These are phyloP conservation scores for Tiliqua scincoides DNA, from an alignment of 2,113 vertebrate genomes.

Conservation along the genomic window DNA sequence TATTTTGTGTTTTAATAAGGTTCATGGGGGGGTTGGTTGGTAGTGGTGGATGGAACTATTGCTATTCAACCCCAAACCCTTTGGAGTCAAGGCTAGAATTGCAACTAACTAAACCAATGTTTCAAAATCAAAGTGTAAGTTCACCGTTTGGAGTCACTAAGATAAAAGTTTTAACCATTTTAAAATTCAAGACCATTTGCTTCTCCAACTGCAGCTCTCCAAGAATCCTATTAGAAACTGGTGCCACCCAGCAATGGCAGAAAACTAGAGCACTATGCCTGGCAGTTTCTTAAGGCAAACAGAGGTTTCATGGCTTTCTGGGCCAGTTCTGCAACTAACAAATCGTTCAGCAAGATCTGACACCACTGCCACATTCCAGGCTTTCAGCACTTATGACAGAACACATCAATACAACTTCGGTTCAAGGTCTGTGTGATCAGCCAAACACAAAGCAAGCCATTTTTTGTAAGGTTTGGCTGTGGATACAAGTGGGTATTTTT, in stretches of 20 bases:
- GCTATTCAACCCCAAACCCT: not conserved
- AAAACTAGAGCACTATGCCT: not conserved
- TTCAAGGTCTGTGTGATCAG: constrained; percentile 17
- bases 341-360: not conserved
- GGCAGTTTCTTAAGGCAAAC: not conserved
- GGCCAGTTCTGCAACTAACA: not conserved
- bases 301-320: not conserved
- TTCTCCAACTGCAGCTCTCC: not conserved
- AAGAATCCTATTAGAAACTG: not conserved
- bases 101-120: not conserved
- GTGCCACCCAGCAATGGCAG: not conserved
- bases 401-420: not conserved
- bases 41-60: no score
- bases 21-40: not conserved
- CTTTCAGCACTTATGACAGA: constrained; percentile 6
- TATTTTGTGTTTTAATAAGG: not conserved
- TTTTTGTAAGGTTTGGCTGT: not conserved
- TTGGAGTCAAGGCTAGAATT: not conserved
- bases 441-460: constrained; percentile 1
- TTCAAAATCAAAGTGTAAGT: not conserved
- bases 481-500: not conserved
- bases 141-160: not conserved
- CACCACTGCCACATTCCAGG: constrained; percentile 6
- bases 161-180: not conserved
- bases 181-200: not conserved